Evolutionary conservation across 1,140 invertebrate genomes (phyloP).

Genomic region (Eupristina koningsbergeri): DNA sequence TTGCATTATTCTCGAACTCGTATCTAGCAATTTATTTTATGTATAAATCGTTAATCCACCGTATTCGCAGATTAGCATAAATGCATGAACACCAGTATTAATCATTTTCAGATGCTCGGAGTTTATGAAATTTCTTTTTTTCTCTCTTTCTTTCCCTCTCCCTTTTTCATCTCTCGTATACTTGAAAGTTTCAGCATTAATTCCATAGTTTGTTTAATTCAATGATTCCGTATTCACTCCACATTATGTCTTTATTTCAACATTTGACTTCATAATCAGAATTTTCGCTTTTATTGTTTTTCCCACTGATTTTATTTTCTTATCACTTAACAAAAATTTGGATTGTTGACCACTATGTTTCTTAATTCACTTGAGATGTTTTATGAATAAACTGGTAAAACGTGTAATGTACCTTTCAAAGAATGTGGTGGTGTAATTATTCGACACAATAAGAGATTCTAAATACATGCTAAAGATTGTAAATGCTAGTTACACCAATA

Average conservation of each 20-base stretch:
- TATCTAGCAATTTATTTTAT: background rate
- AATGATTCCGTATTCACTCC: background rate
- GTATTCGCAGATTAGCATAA: background rate
- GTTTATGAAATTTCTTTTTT: background rate
- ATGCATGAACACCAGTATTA: background rate
- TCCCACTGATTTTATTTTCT: background rate
- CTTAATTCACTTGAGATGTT: too few species aligned
- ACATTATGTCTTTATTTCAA: conserved; percentile 6
- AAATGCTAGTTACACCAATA: too few species aligned
- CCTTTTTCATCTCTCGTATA: background rate
- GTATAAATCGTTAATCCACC: background rate
- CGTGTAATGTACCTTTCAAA: too few species aligned
- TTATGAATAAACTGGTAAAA: too few species aligned
- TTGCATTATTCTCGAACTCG: too few species aligned
- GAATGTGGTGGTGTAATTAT: too few species aligned
- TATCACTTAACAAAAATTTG: background rate
- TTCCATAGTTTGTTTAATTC: background rate
- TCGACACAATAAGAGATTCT: too few species aligned
- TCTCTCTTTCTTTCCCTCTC: background rate
- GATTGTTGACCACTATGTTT: background rate
- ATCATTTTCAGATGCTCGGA: background rate
- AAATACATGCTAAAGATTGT: too few species aligned
- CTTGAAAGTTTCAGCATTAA: background rate
- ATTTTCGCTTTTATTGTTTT: background rate
- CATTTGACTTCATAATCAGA: background rate